Percentiles rank a stretch among this genome's conserved stretches.
These are phyloP conservation scores for Geotrupes spiniger DNA, from an alignment of 2,888 invertebrate genomes.

Conservation along the genomic window DNA sequence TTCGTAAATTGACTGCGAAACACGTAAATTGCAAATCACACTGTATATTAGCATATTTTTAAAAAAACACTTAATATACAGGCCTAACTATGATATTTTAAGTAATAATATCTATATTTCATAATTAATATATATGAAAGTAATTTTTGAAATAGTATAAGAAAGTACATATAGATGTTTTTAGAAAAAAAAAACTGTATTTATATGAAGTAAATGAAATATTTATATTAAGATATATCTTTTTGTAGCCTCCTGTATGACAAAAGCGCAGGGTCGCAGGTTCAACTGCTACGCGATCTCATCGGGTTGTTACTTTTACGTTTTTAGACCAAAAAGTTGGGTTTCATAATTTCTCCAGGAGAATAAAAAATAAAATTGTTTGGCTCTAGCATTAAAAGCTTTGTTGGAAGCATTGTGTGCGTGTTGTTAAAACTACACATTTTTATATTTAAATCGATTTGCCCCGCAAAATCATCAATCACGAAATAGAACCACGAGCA, in stretches of 20 bases:
- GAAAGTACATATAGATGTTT: constrained; percentile 50
- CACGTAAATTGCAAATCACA: constrained; percentile 45
- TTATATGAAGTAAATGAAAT: constrained; percentile 48
- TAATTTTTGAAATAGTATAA: constrained; percentile 47
- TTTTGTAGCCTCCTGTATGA: constrained; percentile 52
- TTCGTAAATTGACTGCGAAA: constrained; percentile 45
- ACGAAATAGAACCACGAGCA: constrained; percentile 13
- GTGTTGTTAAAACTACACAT: no score
- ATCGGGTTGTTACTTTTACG: constrained; percentile 29
- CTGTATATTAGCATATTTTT: constrained; percentile 54
- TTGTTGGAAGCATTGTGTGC: no score
- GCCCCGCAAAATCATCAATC: not conserved
- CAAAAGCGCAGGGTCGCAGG: constrained; percentile 50
- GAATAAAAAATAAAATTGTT: no score
- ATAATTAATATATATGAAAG: constrained; percentile 48
- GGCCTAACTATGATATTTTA: constrained; percentile 52
- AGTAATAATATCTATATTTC: constrained; percentile 52
- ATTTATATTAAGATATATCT: constrained; percentile 50
- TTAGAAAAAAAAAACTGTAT: constrained; percentile 49
- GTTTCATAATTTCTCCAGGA: not conserved
- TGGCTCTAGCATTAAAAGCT: no score
- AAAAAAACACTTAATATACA: constrained; percentile 52
- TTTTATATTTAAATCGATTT: no score
- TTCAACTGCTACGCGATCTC: constrained; percentile 45
- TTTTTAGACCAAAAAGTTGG: not conserved